Evolutionary conservation across 2,113 vertebrate species (phyloP), one percentile per base, ranked within the genome.

Genomic region (Regulus satrapa): DNA sequence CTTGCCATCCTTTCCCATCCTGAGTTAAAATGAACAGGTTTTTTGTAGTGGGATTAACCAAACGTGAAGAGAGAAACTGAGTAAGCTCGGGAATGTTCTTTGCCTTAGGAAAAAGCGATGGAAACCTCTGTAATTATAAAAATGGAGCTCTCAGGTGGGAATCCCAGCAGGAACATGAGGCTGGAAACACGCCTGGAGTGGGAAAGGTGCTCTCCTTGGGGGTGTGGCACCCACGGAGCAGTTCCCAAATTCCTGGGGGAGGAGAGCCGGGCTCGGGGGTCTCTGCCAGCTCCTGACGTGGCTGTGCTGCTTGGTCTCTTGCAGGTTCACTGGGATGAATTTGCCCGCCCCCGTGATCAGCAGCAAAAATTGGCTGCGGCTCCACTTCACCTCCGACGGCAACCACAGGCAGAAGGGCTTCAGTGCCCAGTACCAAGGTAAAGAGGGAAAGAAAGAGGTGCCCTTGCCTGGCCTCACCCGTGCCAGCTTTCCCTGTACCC

Each of bases 341-440:
- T 98, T 99, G 82, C 99, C 99, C 2, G 98, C 99, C 8, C 99
- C 99, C 0, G 99, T 99, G 64, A 99, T 99, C 97, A 99, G 99
- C 98, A 99, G 99, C 59, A 99, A 99, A 89, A 99, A 99, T 26
- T 99, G 99, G 99, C 98, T 99, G 36, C 96, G 99, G 31, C 98
- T 99, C 52, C 99, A 99, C 97, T 99, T 99, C 94, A 99, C 99
- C 0, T 99, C 99, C 0, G 99, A 99, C 1, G 98, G 99, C 79
- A 99, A 99, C 98, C 99, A 99, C 98, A 98, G 98, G 89, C 98
- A 99, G 94, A 99, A 98, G 13, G 99, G 99, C 54, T 99, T 99
- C 98, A 99, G 99, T 3, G 99, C 99, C 45, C 99, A 99, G 68
- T 99, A 99, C 62, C 99, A 99, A 99, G 99, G 99, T 99, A 97